Evolutionary conservation across 1,140 invertebrate species (phyloP).

Genomic region (Schmidtea mediterranea): DNA sequence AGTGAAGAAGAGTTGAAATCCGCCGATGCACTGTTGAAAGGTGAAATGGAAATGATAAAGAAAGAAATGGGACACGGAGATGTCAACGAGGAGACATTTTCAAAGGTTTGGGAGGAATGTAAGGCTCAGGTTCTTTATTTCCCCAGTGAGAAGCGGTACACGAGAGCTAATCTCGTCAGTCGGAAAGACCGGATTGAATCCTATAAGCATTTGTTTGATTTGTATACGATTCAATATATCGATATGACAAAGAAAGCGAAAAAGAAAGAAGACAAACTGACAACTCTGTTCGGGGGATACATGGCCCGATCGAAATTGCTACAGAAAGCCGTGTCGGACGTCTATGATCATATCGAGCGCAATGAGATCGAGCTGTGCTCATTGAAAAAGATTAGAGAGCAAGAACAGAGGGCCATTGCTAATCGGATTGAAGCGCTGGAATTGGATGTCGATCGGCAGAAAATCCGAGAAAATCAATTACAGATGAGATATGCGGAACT

Average conservation of each 20-base stretch:
- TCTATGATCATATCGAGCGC: constrained; percentile 64
- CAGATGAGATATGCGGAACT: constrained; percentile 50
- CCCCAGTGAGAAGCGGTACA: constrained; percentile 62
- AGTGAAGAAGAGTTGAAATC: constrained; percentile 9
- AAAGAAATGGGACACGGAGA: constrained; percentile 80
- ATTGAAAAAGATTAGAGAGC: constrained; percentile 59
- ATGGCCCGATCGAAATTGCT: constrained; percentile 52
- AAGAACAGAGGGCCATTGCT: constrained; percentile 65
- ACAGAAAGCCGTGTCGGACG: constrained; percentile 62
- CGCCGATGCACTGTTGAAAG: constrained; percentile 39
- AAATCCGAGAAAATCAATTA: constrained; percentile 55
- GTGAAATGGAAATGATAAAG: constrained; percentile 64
- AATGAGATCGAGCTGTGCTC: constrained; percentile 60
- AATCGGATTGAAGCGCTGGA: constrained; percentile 56
- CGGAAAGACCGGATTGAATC: constrained; percentile 84
- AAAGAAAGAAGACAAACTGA: constrained; percentile 88
- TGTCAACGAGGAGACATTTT: constrained; percentile 57
- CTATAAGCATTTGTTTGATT: neutral
- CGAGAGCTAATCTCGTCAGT: constrained; percentile 63
- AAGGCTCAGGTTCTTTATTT: constrained; percentile 55
- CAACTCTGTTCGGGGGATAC: constrained; percentile 69
- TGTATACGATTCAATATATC: constrained; percentile 46
- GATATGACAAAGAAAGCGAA: constrained; percentile 74
- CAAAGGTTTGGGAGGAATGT: constrained; percentile 57
- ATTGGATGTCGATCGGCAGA: constrained; percentile 69